Conservation (phyloP, 2,113 vertebrate species). For the Sylvietta virens region DNA sequence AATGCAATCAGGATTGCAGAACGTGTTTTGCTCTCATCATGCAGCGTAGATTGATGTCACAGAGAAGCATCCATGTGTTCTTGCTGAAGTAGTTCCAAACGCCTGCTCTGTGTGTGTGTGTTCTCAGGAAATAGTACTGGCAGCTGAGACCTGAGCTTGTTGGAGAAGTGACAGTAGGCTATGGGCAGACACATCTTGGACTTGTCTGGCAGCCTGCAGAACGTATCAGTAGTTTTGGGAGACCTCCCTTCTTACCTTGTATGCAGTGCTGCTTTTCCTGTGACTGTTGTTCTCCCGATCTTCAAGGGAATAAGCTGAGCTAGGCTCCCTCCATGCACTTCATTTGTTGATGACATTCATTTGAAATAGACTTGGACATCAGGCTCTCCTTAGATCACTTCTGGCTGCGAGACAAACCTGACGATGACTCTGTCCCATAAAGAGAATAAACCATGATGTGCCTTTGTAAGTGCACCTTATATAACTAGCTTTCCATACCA, state of each 20-base stretch:
- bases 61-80: background rate
- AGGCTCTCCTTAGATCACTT: background rate
- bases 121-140: background rate
- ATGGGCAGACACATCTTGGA: background rate
- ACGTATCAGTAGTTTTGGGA: background rate
- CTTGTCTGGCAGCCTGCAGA: background rate
- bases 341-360: background rate
- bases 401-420: background rate
- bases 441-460: background rate
- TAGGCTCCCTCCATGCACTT: background rate
- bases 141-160: background rate
- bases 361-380: background rate
- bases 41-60: background rate
- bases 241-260: background rate
- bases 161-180: background rate
- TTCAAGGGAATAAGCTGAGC: background rate
- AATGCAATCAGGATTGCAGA: background rate
- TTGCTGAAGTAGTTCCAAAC: background rate
- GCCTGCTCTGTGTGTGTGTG: background rate
- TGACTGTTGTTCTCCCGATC: background rate
- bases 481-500: background rate
- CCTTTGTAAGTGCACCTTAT: background rate
- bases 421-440: background rate
- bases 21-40: background rate
- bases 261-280: background rate